A percentile compares a stretch with the other conserved stretches of the same genome.
These are phyloP conservation scores for Hypocryptadius cinnamomeus DNA, from an alignment of 2,113 vertebrate species.

Conservation along the genomic window DNA sequence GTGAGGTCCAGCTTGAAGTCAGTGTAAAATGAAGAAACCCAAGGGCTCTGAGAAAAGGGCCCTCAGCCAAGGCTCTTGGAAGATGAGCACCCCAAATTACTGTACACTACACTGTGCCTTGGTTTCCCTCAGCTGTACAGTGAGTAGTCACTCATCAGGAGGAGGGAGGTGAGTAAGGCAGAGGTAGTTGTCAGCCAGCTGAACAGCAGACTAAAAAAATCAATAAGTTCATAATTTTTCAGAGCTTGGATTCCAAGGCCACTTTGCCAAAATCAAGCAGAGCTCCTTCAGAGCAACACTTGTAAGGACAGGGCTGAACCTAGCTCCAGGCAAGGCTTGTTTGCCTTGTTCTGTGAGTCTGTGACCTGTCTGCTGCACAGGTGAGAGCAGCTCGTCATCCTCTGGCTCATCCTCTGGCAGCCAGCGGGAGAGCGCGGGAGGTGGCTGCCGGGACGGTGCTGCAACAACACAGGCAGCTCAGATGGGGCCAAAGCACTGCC, in stretches of 20 bases:
- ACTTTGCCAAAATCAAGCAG: neutral
- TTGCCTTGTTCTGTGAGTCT: neutral
- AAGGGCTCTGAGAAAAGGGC: neutral
- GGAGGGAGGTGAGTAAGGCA: neutral
- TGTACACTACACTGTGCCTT: neutral
- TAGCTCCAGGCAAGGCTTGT: neutral
- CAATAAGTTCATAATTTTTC: neutral
- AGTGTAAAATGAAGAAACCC: neutral
- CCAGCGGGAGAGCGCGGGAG: neutral
- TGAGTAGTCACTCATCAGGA: neutral
- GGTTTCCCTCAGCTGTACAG: neutral
- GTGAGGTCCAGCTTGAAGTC: neutral
- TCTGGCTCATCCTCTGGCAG: neutral
- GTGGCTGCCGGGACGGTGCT: accelerated
- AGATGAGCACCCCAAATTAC: neutral
- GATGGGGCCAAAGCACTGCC: neutral
- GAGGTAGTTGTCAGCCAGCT: neutral
- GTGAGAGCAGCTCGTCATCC: neutral
- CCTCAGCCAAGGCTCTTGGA: neutral
- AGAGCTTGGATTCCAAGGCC: neutral
- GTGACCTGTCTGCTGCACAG: neutral
- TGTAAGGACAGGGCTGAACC: neutral
- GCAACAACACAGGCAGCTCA: neutral
- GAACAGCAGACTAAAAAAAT: neutral
- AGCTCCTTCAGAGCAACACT: neutral